Conservation (phyloP, 53 echinoderm and acorn worm species). For the Hippasteria phrygiana region DNA sequence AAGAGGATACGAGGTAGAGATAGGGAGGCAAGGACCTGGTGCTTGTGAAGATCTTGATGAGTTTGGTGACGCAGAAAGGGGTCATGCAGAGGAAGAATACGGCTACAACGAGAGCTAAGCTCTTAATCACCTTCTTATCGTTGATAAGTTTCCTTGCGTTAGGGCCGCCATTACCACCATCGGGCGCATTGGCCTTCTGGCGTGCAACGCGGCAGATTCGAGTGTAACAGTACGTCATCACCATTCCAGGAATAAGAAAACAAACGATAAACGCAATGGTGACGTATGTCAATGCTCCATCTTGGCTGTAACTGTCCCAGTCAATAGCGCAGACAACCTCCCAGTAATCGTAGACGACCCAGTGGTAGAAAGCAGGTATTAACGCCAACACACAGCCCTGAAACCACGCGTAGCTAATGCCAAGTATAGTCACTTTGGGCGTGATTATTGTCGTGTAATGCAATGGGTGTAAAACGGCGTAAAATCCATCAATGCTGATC, state of each 20-base stretch:
- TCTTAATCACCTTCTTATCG: constrained; percentile 47
- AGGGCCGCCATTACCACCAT: not conserved
- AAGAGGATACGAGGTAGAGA: constrained; percentile 40
- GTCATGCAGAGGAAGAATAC: too few relatives aligned
- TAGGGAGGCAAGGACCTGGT: constrained; percentile 25
- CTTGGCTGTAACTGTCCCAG: too few relatives aligned
- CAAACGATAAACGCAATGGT: constrained; percentile 56
- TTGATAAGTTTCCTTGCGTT: not conserved
- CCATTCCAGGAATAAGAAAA: constrained; percentile 47
- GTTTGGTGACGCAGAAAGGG: too few relatives aligned
- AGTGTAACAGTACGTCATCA: constrained; percentile 45
- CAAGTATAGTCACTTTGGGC: not conserved
- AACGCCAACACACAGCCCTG: constrained; percentile 50
- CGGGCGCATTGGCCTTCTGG: constrained; percentile 18
- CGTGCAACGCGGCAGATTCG: constrained; percentile 39
- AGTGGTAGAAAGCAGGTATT: constrained; percentile 39
- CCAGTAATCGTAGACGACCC: too few relatives aligned
- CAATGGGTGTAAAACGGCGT: constrained; percentile 33
- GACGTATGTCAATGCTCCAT: constrained; percentile 68
- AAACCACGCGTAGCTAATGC: constrained; percentile 42
- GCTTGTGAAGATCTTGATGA: constrained; percentile 66
- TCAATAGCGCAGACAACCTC: too few relatives aligned
- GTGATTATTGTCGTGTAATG: constrained; percentile 44
- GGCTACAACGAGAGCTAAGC: constrained; percentile 56
- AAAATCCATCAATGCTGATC: constrained; percentile 58